phyloP scores from a whole-genome alignment of 37 sponge, comb jelly and placozoan species.

The Tethya wilhelma region DNA sequence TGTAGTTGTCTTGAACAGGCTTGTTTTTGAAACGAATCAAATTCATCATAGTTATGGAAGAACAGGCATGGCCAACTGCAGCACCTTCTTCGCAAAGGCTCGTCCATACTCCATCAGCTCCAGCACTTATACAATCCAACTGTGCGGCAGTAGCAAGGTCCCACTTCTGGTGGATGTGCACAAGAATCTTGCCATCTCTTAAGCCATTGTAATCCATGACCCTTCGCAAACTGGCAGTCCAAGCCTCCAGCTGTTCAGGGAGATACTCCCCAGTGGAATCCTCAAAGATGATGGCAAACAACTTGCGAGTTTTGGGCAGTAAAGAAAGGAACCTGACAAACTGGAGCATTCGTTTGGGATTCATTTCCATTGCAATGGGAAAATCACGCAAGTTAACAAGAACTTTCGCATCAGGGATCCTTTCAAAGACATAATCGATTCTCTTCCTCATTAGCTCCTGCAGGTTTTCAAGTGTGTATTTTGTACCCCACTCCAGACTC shows the following conservation, averaged over 20 bases:
- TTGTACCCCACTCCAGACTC: constrained; percentile 49
- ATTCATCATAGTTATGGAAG: constrained; percentile 87
- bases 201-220: constrained; percentile 79
- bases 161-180: constrained; percentile 90
- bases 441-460: constrained; percentile 58
- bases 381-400: constrained; percentile 84
- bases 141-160: constrained; percentile 65
- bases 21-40: constrained; percentile 80
- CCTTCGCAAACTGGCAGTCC: constrained; percentile 73
- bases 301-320: constrained; percentile 47
- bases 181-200: constrained; percentile 62
- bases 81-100: constrained; percentile 92
- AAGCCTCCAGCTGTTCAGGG: constrained; percentile 78
- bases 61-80: constrained; percentile 85
- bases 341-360: constrained; percentile 62
- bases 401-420: constrained; percentile 52
- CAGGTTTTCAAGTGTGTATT: constrained; percentile 62
- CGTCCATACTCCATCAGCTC: constrained; percentile 91
- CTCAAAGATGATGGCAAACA: constrained; percentile 74
- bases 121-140: constrained; percentile 75
- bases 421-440: constrained; percentile 52
- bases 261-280: constrained; percentile 78
- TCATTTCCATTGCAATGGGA: constrained; percentile 59
- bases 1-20: constrained; percentile 67
- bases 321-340: constrained; percentile 59